Base-by-base conservation (phyloP, 2,888 invertebrate genomes). In the Caradrina kadenii region DNA sequence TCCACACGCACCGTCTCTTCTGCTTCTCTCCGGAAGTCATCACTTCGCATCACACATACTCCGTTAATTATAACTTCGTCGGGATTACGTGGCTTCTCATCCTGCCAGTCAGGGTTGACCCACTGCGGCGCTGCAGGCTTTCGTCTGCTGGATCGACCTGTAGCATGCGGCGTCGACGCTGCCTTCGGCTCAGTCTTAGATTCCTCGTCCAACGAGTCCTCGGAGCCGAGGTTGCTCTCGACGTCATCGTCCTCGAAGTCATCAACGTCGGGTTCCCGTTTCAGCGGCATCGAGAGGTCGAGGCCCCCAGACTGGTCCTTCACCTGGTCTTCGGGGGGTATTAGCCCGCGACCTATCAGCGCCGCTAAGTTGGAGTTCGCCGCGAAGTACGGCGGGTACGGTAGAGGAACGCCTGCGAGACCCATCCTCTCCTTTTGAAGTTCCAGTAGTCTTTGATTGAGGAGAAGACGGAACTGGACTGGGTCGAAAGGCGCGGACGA, bases 81-180 rank as follows among this genome's bases (percentile, higher is more conserved):
- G 77, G 93, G 95, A 88, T 91, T 94, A 55, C 96, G 92, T 21
- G 96, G 96, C 82, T 96, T 96, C 81, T 96, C 96, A 88, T 98
- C 98, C 88, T 98, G 98, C 98, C 98, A 98, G 86, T 98, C 98
- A 10, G 99, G 99, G 93, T 99, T 99, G 6, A 99, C 99, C 99
- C 99, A 99, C 93, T 99, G 99, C 2, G 99, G 99, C 64, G 99
- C 99, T 1, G 99, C 99, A 1, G 99, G 99, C 96, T 99, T 99
- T 87, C 99, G 97, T 77, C 99, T 96, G 67, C 97, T 98, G 31
- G 96, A 95, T 26, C 96, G 92, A 35, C 90, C 90, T 54, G 93
- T 90, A 53, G 48, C 54, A 8, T 71, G 70, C 4, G 96, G 96
- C 53, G 96, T 95, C 63, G 96, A 94, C 76, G 95, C 87, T 86